Percentiles rank a stretch among this genome's conserved stretches.
Evolutionary conservation across 2,888 invertebrate genomes (phyloP).

Genomic region (Limnephilus rhombicus): DNA sequence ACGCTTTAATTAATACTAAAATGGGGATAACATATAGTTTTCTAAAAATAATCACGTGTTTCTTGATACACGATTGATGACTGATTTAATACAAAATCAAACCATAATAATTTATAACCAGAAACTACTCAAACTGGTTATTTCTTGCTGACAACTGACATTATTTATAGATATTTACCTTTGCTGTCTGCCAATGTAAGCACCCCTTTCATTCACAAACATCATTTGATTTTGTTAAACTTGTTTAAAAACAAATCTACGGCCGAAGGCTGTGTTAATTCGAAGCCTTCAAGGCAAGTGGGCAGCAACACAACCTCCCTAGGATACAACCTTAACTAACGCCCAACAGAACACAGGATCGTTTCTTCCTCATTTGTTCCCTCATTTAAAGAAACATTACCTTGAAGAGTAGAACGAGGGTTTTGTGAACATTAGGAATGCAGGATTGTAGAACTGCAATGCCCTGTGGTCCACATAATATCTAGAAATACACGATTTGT

Average conservation of each 20-base stretch:
- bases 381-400: neutral
- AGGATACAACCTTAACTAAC: neutral
- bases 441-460: neutral
- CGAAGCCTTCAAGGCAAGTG: neutral
- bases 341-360: neutral
- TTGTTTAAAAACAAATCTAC: too few relatives aligned
- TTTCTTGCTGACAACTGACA: neutral
- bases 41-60: too few relatives aligned
- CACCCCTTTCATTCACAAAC: neutral
- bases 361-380: neutral
- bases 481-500: neutral
- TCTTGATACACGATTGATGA: too few relatives aligned
- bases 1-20: too few relatives aligned
- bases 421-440: neutral
- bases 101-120: too few relatives aligned
- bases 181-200: neutral
- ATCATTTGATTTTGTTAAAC: neutral
- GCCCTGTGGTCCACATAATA: neutral
- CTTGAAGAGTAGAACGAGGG: neutral
- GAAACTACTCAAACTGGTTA: too few relatives aligned
- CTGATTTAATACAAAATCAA: too few relatives aligned
- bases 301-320: neutral
- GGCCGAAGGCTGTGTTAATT: neutral
- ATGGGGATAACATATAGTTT: too few relatives aligned
- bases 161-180: neutral